phyloP scores from a whole-genome alignment of 2,888 invertebrate genomes.

The Folsomia candida region DNA sequence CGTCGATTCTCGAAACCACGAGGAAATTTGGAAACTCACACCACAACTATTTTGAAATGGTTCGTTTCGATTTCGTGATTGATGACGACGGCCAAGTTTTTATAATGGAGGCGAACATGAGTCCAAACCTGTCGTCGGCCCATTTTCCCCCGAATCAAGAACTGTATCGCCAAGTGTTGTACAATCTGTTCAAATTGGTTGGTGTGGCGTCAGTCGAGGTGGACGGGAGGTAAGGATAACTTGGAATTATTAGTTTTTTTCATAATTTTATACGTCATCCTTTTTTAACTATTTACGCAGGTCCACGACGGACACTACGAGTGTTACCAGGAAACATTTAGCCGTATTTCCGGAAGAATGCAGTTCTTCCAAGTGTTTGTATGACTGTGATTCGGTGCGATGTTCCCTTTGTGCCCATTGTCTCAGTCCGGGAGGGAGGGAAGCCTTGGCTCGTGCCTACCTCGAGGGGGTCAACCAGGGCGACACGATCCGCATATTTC shows the following conservation, averaged over 20 bases:
- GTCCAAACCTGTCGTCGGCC: constrained; percentile 90
- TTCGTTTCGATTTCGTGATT: constrained; percentile 89
- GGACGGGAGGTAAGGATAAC: constrained; percentile 19
- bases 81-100: constrained; percentile 82
- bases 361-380: constrained; percentile 57
- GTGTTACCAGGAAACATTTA: constrained; percentile 75
- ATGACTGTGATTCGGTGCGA: constrained; percentile 61
- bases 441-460: constrained; percentile 67
- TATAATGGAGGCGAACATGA: constrained; percentile 96
- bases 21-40: constrained; percentile 48
- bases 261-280: no score
- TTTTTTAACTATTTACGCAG: no score
- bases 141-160: constrained; percentile 83
- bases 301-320: constrained; percentile 61
- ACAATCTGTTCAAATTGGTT: constrained; percentile 74
- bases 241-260: no score
- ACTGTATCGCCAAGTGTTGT: constrained; percentile 88
- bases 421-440: constrained; percentile 62
- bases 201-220: constrained; percentile 61
- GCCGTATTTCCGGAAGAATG: constrained; percentile 72
- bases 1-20: constrained; percentile 62
- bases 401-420: constrained; percentile 81
- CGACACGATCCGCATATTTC: constrained; percentile 78
- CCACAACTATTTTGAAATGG: constrained; percentile 88
- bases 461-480: constrained; percentile 76